Percentiles rank a stretch among this genome's conserved stretches.
Evolutionary conservation across 2,113 vertebrate genomes (phyloP).

Genomic region (Ardeotis arabs): DNA sequence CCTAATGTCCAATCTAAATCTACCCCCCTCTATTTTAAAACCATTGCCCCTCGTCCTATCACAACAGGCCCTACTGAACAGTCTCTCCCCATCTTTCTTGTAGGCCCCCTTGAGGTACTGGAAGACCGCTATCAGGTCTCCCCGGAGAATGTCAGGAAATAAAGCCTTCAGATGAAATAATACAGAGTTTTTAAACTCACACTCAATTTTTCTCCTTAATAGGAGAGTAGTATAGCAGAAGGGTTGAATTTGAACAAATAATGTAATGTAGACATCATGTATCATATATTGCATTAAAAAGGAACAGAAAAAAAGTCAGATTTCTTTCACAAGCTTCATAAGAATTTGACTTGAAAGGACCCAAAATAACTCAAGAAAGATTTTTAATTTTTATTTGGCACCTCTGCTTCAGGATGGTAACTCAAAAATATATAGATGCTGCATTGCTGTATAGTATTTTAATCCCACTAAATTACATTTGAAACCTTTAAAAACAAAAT

Average conservation of each 20-base stretch:
- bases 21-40: too few relatives aligned
- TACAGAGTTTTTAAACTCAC: neutral
- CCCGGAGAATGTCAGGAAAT: neutral
- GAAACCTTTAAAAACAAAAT: neutral
- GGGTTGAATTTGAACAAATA: neutral
- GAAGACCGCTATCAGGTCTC: too few relatives aligned
- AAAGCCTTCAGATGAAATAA: neutral
- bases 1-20: too few relatives aligned
- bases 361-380: neutral
- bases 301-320: neutral
- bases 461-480: neutral
- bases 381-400: neutral
- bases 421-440: neutral
- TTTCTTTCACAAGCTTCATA: neutral
- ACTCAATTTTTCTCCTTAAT: neutral
- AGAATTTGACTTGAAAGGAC: neutral
- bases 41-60: too few relatives aligned
- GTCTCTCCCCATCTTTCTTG: too few relatives aligned
- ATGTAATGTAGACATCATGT: rapidly evolving
- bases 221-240: neutral
- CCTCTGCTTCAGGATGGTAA: neutral
- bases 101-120: too few relatives aligned
- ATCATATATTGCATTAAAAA: neutral
- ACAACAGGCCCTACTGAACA: too few relatives aligned
- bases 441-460: neutral